phyloP scores from a whole-genome alignment of 2,113 vertebrate genomes.

The Phrynocephalus versicolor region DNA sequence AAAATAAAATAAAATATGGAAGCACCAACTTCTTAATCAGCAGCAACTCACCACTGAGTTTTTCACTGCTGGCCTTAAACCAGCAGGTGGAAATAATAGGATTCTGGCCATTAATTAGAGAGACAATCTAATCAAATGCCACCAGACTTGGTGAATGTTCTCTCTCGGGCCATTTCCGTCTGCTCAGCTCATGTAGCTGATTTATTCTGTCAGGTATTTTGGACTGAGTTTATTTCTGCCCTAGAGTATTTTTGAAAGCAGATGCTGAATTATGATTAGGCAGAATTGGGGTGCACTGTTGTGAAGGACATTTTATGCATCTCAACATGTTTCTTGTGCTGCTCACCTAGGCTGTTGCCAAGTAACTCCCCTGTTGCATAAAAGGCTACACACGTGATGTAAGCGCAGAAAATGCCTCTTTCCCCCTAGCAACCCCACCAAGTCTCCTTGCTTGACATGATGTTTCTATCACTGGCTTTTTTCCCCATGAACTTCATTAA shows the following conservation, averaged over 20 bases:
- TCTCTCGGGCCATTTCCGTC: neutral
- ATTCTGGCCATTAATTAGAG: no score
- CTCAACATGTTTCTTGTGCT: neutral
- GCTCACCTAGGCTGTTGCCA: neutral
- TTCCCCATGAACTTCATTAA: neutral
- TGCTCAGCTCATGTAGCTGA: neutral
- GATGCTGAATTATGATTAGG: neutral
- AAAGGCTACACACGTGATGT: neutral
- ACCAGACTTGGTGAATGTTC: neutral
- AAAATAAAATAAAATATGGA: no score
- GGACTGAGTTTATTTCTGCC: neutral
- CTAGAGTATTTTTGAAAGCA: neutral
- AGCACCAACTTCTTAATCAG: no score
- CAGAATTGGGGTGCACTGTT: neutral
- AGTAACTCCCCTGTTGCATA: neutral
- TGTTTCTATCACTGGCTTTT: neutral
- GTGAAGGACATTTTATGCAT: neutral
- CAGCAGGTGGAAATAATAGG: no score
- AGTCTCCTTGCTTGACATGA: neutral
- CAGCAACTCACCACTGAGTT: no score
- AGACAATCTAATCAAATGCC: neutral
- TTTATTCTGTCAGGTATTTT: neutral
- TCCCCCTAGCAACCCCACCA: neutral
- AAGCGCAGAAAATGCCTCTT: neutral
- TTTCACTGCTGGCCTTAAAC: no score